Base-by-base conservation (phyloP, 2,113 vertebrate genomes). In the Esox niger region DNA sequence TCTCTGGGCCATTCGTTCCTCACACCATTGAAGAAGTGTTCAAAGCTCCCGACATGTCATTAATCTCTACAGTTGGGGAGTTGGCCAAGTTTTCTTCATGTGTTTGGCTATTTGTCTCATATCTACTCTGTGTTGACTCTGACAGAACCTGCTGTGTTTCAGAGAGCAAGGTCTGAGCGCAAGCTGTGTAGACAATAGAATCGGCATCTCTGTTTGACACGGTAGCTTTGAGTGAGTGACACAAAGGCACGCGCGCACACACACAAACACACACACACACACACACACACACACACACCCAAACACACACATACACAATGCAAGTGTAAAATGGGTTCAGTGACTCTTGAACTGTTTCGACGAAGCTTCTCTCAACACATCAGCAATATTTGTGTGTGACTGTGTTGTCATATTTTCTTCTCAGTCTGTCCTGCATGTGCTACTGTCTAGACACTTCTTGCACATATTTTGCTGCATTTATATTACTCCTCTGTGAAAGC, bases 391-490 rank as follows among this genome's bases (percentile, higher is more conserved):
- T 77, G 76, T 75, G 80, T 78, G 80, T 80, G 85, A 78, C 76
- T 65, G 62, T 73, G 76, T 52, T 68, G 81, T 87, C 84, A 79
- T 84, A 88, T 76, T 84, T 79, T 84, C 82, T 82, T 82, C 84
- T 84, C 75, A 4, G 80, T 87, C 83, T 90, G 85, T 88, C 77
- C 85, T 81, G 74, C 81, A 78, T 80, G 76, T 78, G 79, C 67
- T 71, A 69, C 67, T 69, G 88, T 91, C 90, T 90, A 91, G 90
- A 91, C 88, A 75, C 74, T 69, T 70, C 58, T 76, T 75, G 76
- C 62, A 21, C 70, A 69, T 52, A 21, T 80, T 82, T 82, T 84
- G 77, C 74, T 78, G 79, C 82, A 73, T 69, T 80, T 80, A 69
- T 83, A 77, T 64, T 76, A 71, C 62, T 62, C 15, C 62, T 82